Evolutionary conservation across 2,113 vertebrate species (phyloP).

Genomic region (Crotalus tigris): DNA sequence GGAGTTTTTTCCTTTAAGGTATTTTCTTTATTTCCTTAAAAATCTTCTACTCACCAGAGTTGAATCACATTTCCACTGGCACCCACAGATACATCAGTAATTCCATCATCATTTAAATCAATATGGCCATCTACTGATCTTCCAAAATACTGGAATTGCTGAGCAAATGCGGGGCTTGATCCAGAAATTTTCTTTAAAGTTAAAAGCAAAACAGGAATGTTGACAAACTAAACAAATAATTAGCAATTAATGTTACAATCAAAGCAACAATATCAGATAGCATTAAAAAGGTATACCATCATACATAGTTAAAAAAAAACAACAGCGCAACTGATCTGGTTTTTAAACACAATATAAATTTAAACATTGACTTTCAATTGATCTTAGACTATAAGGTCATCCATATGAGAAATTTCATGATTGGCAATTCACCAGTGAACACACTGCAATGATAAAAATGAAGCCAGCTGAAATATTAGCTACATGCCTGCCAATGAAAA

Average conservation of each 20-base stretch:
- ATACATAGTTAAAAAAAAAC: not conserved
- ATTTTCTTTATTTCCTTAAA: slow-evolving; percentile 26
- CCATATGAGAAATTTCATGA: no score
- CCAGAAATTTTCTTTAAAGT: slow-evolving; percentile 83
- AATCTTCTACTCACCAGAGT: slow-evolving; percentile 79
- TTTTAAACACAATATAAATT: not conserved
- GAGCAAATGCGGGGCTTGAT: slow-evolving; percentile 71
- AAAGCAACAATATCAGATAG: not conserved
- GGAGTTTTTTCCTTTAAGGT: not conserved
- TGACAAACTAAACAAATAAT: not conserved
- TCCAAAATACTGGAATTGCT: slow-evolving; percentile 83
- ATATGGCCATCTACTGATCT: slow-evolving; percentile 81
- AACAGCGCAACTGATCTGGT: not conserved
- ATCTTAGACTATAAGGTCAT: not conserved
- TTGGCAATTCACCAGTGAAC: not conserved
- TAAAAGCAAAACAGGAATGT: not conserved
- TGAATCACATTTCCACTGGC: slow-evolving; percentile 85
- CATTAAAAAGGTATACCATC: not conserved
- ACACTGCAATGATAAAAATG: not conserved
- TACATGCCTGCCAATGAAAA: not conserved
- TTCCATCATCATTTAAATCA: slow-evolving; percentile 83
- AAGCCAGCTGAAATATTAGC: not conserved
- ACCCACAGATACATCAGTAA: slow-evolving; percentile 85
- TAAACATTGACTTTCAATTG: not conserved
- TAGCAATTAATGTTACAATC: not conserved